Conservation (phyloP, 2,888 invertebrate genomes). For the Pyrrhia umbra region DNA sequence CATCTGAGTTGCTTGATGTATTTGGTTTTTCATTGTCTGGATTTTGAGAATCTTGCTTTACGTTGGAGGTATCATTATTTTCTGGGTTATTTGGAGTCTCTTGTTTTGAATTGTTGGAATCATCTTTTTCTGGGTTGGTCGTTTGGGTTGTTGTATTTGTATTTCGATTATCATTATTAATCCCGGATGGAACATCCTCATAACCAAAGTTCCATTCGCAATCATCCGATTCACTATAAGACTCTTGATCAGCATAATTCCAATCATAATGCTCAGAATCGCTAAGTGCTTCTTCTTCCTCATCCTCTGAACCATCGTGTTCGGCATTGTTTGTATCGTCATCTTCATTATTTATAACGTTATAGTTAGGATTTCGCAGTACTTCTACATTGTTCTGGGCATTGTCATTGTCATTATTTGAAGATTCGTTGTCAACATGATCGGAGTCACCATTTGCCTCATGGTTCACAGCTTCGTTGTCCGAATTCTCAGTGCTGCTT, state of each 20-base stretch:
- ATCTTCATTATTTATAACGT: background rate
- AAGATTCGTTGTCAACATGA: conserved; percentile 5
- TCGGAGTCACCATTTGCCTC: background rate
- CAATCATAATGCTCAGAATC: background rate
- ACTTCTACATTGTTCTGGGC: background rate
- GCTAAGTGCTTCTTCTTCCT: background rate
- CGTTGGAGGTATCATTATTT: background rate
- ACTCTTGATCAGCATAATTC: background rate
- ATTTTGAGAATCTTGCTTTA: background rate
- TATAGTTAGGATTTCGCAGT: background rate
- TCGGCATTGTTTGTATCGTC: too few relatives aligned
- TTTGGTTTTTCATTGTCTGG: background rate
- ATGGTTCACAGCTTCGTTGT: background rate
- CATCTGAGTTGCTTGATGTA: background rate
- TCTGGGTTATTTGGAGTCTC: background rate
- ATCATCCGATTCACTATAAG: background rate
- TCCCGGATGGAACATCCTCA: background rate
- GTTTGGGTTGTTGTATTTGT: background rate
- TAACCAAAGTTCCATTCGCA: conserved; percentile 2
- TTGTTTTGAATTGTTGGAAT: background rate
- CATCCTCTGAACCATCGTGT: background rate
- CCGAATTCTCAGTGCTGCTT: background rate
- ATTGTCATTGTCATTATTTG: background rate
- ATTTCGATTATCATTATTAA: background rate
- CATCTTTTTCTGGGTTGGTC: background rate